A percentile compares a stretch with the other conserved stretches of the same genome.
Evolutionary conservation across 2,888 invertebrate genomes (phyloP).

Genomic region (Drosophila algonquin): DNA sequence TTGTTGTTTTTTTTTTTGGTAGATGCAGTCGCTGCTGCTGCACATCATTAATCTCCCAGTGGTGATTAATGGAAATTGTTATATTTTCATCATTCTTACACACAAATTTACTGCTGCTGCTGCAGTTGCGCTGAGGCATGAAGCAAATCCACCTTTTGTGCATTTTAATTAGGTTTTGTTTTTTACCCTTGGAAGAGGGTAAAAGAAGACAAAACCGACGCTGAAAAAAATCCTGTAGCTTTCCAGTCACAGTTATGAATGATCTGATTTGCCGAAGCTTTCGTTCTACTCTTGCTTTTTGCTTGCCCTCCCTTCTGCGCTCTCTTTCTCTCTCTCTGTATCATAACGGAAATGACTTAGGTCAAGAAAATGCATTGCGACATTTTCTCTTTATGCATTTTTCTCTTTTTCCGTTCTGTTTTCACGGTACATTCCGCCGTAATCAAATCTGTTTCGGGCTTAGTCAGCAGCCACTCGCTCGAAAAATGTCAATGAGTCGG

Average conservation of each 20-base stretch:
- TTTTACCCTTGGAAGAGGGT: neutral
- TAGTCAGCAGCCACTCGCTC: constrained; percentile 52
- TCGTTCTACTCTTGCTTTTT: neutral
- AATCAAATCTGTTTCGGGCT: constrained; percentile 44
- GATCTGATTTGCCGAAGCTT: no score
- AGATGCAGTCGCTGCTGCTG: constrained; percentile 54
- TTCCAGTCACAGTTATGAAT: no score
- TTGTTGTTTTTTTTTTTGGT: constrained; percentile 42
- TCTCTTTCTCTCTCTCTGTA: constrained; percentile 9
- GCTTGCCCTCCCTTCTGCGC: neutral
- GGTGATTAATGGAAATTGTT: constrained; percentile 71
- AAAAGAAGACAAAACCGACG: no score
- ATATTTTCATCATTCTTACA: constrained; percentile 56
- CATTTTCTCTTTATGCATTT: neutral
- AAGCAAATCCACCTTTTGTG: constrained; percentile 39
- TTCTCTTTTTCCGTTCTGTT: neutral
- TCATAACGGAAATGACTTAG: constrained; percentile 60
- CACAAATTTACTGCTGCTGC: constrained; percentile 3
- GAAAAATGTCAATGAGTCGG: constrained; percentile 56
- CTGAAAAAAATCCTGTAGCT: no score
- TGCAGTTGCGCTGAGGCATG: constrained; percentile 53
- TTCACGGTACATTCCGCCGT: constrained; percentile 24
- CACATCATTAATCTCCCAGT: constrained; percentile 72
- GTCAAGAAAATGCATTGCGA: constrained; percentile 43
- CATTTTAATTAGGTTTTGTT: constrained; percentile 37